Conservation (phyloP, 2,113 vertebrate genomes). For the Notothenia rossii region DNA sequence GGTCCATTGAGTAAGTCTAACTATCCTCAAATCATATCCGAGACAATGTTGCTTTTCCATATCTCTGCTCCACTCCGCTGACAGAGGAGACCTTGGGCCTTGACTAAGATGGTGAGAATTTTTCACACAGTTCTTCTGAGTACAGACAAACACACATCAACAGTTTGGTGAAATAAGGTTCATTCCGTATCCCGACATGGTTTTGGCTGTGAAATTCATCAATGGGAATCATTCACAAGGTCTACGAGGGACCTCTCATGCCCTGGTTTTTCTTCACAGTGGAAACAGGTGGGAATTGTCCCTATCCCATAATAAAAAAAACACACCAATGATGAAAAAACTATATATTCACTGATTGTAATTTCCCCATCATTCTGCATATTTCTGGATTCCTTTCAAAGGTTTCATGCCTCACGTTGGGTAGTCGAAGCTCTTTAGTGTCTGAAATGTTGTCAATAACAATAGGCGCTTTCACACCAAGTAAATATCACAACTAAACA, state of each 20-base stretch:
- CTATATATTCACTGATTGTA: background rate
- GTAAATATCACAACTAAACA: too few relatives aligned
- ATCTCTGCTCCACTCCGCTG: slow-evolving; percentile 32
- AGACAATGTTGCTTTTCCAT: slow-evolving; percentile 54
- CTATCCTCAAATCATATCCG: slow-evolving; percentile 60
- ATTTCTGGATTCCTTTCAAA: background rate
- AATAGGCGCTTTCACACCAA: too few relatives aligned
- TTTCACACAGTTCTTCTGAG: slow-evolving; percentile 43
- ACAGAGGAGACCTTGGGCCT: slow-evolving; percentile 58
- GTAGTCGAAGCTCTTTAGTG: background rate
- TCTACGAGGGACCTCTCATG: background rate
- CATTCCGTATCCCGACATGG: slow-evolving; percentile 28
- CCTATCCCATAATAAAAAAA: background rate
- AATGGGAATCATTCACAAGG: slow-evolving; percentile 54
- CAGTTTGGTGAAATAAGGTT: slow-evolving; percentile 30
- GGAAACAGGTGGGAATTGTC: background rate
- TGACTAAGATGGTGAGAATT: slow-evolving; percentile 58
- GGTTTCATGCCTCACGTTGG: background rate
- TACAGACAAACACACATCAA: background rate
- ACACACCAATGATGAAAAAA: background rate
- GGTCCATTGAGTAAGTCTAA: slow-evolving; percentile 43
- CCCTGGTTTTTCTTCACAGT: background rate
- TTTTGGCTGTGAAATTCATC: slow-evolving; percentile 42
- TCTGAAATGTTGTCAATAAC: background rate
- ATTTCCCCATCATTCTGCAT: background rate